Conservation (phyloP, 1,140 invertebrate genomes). For the Drosophila orosa region DNA sequence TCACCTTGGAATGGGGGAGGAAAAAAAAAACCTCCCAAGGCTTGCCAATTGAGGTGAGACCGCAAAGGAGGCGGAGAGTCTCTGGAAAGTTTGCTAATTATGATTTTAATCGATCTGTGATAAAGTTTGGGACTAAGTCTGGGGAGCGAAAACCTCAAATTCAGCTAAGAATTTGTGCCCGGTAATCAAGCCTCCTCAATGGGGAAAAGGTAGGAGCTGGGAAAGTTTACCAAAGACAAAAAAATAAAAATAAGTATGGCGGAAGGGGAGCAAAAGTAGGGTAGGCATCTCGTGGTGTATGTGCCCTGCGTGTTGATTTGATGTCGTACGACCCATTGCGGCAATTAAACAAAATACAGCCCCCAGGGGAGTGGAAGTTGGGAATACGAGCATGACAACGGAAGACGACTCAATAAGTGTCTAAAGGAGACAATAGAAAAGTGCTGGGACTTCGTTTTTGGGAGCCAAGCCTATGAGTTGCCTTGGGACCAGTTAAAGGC, state of each 20-base stretch:
- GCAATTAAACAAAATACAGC: constrained; percentile 61
- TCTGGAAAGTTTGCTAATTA: constrained; percentile 75
- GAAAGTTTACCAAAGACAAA: constrained; percentile 2
- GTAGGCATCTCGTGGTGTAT: constrained; percentile 26
- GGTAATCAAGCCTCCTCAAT: constrained; percentile 55
- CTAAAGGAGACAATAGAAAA: background rate
- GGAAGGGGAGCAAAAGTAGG: too few relatives aligned
- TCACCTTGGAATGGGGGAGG: constrained; percentile 8
- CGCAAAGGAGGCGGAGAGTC: constrained; percentile 4
- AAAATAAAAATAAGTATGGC: background rate
- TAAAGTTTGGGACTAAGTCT: constrained; percentile 1
- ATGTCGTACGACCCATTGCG: constrained; percentile 53
- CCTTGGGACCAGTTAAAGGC: constrained; percentile 3
- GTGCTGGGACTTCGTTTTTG: background rate
- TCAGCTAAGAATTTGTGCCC: constrained; percentile 23
- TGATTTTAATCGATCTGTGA: constrained; percentile 71
- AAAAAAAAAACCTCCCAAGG: background rate
- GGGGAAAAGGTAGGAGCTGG: constrained; percentile 25
- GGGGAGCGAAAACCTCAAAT: constrained; percentile 11
- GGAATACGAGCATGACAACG: constrained; percentile 23
- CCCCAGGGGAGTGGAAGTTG: constrained; percentile 5
- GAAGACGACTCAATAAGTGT: constrained; percentile 14
- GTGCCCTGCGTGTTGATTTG: constrained; percentile 63
- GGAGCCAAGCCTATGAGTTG: background rate
- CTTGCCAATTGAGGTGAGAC: constrained; percentile 46